Conservation (phyloP, 2,113 vertebrate species). For the Pelmatolapia mariae region DNA sequence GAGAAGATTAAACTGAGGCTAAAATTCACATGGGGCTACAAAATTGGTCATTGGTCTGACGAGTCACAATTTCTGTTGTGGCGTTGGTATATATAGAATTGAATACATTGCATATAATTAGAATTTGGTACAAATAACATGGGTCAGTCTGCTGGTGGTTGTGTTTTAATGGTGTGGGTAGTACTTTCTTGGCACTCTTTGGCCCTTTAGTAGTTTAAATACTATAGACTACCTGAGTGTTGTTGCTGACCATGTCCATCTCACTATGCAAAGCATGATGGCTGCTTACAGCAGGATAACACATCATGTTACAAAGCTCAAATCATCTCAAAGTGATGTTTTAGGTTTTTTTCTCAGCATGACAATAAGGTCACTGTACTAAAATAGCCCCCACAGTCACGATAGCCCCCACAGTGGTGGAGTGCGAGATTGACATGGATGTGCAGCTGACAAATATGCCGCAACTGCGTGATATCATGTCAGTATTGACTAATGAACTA, state of each 20-base stretch:
- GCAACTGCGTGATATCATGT: background rate
- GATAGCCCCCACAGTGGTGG: background rate
- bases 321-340: background rate
- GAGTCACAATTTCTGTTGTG: background rate
- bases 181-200: background rate
- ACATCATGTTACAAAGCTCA: background rate
- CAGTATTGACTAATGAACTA: background rate
- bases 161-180: background rate
- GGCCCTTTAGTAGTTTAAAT: background rate
- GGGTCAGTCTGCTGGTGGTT: background rate
- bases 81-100: background rate
- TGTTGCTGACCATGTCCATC: background rate
- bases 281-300: background rate
- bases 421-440: background rate
- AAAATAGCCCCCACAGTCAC: background rate
- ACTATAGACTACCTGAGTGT: background rate
- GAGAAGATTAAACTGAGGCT: background rate
- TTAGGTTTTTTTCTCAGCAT: background rate
- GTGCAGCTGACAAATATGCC: background rate
- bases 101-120: background rate
- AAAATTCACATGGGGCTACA: background rate
- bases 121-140: background rate
- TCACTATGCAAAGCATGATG: background rate
- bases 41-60: background rate
- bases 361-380: background rate